Base-by-base conservation (phyloP, 2,113 vertebrate species). In the Ceuthmochares aereus region DNA sequence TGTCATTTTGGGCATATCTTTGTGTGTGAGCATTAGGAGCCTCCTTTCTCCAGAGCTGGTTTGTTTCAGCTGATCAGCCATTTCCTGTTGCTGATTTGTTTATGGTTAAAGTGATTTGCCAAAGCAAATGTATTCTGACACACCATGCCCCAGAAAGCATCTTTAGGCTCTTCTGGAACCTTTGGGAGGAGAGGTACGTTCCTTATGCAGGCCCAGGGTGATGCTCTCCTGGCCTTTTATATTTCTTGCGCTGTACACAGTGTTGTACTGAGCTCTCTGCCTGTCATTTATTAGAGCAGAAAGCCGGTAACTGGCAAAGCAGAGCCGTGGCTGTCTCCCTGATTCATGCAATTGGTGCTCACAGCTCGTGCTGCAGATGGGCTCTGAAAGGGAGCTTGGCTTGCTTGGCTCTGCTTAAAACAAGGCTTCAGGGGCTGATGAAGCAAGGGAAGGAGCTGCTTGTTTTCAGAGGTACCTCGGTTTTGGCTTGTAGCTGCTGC, bases 41-140 rank as follows among this genome's bases (percentile, higher is more conserved):
- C 34, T 29, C 52, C 56, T 84, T 74, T 90, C 80, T 92, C 83
- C 80, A 60, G 89, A 93, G 76, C 94, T 70, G 68, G 34, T 77
- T 89, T 72, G 60, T 84, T 90, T 88, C 73, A 88, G 79, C 80
- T 83, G 56, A 95, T 96, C 95, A 75, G 64, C 85, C 40, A 14
- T 93, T 96, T 95, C 92, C 88, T 94, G 90, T 60, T 89, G 79
- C 68, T 86, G 88, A 77, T 87, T 94, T 96, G 86, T 93, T 93
- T 90, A 94, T 93, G 95, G 83, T 96, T 78, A 72, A 89, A 86
- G 58, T 78, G 54, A 88, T 87, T 89, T 96, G 88, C 88, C 88
- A 88, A 84, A 90, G 92, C 79, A 92, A 92, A 93, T 87, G 70
- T 66, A 27, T 73, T 83, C 70, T 91, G 90, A 74, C 75, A 79